Base-by-base conservation (phyloP, 2,888 invertebrate genomes). In the Scelioninae gen. 1 region DNA sequence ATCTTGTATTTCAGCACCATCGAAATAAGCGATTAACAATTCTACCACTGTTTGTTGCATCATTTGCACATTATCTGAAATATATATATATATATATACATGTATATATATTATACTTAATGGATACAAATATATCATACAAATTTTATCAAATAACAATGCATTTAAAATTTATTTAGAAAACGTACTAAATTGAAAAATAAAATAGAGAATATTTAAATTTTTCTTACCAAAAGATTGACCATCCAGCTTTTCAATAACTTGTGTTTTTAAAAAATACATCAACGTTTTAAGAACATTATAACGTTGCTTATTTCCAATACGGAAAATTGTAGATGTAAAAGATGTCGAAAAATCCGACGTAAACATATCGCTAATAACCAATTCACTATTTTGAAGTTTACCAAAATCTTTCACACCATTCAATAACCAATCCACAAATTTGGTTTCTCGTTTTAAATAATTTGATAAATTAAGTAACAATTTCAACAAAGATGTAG, bases 401-500 rank as follows among this genome's bases (percentile, higher is more conserved):
- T 43, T 40, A 11, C 84, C 13, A 9, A 65, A 72, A 45, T 86
- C 68, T 53, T 88, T 87, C 1, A 90, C 63, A 4, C 87, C 85
- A 65, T 87, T 86, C 53, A 92, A 65, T 38, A 91, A 85, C 85
- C 89, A 87, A 0, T 88, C 85, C 53, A 90, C 74, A 69, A 92
- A 86, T 85, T 91, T 91, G 34, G 90, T 88, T 29, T 91, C 90
- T 60, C 88, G 86, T 75, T 89, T 86, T 58, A 92, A 85, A 32
- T 87, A 87, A 13, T 88, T 74, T 53, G 87, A 88, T 7, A 89
- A 85, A 40, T 90, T 81, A 56, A 91, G 7, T 5, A 74, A 62
- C 31, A 80, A 16, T 66, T 34, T 55, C 23, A 80, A 51, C 0
- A 80, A 11, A 49, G 58, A 38, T 23, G 15, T 38, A 32, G 31